Base-by-base conservation (phyloP, 2,797 vertebrate genomes). In the Vireo griseus region DNA sequence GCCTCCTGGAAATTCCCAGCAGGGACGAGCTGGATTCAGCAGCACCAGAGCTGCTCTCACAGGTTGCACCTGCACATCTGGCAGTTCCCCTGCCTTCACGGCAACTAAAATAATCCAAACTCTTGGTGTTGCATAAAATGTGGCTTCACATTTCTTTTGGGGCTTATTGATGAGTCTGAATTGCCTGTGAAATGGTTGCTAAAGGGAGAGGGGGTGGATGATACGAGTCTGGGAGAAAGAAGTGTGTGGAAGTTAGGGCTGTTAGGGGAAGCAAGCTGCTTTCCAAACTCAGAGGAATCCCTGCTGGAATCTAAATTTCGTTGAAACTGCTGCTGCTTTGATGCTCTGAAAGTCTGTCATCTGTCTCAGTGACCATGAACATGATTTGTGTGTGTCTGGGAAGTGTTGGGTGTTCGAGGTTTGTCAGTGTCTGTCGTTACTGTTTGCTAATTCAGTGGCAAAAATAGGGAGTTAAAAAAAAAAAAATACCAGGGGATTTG, bases 251-350 rank as follows among this genome's bases (percentile, higher is more conserved):
- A 74, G 10, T 58, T 4, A 2, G 58, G 55, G 18, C 52, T 59
- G 1, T 6, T 31, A 50, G 13, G 44, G 42, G 11, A 13, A 68
- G 28, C 33, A 59, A 25, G 26, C 16, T 48, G 51, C 59, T 69
- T 58, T 48, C 31, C 37, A 57, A 13, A 89, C 47, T 65, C 35
- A 9, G 52, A 33, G 44, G 55, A 59, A 42, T 18, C 42, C n/a
- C n/a, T 0, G 0, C 0, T 58, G 54, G n/a, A 71, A 75, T 61
- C 45, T 19, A 4, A 51, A 45, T 47, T 50, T 22, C 31, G 1
- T 21, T 29, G 35, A 47, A 74, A 25, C 8, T 42, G 47, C 18
- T 58, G 59, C 35, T 72, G 0, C 74, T 78, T 50, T 25, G 54
- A 2, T 72, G 66, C 58, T 74, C 55, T 69, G 24, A 6, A 9